These are phyloP conservation scores for Neocrepidodera transversa DNA, from an alignment of 2,888 invertebrate genomes.

Conservation along the genomic window DNA sequence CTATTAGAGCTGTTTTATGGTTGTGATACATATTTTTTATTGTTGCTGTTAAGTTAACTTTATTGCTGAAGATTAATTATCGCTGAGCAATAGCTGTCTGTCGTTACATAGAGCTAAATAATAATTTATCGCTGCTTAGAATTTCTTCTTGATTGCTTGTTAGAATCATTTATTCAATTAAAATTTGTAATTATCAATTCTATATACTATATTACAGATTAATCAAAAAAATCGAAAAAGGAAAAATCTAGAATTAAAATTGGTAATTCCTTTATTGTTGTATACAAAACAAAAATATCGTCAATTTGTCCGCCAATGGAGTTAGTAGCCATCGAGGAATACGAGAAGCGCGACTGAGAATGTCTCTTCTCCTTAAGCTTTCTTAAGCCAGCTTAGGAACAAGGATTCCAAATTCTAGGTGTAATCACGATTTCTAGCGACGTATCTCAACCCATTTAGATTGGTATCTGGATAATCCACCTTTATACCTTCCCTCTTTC, in stretches of 20 bases:
- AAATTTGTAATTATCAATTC: no score
- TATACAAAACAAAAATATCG: not conserved
- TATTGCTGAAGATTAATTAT: no score
- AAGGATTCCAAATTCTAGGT: conserved; percentile 54
- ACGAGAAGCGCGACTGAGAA: conserved; percentile 22
- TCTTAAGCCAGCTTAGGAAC: conserved; percentile 40
- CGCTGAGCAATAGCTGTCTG: no score
- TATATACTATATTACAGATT: no score
- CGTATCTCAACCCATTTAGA: conserved; percentile 52
- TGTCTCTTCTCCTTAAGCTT: conserved; percentile 41
- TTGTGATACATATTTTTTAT: no score
- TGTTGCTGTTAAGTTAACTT: no score
- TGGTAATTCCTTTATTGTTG: not conserved
- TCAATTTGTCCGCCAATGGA: conserved; percentile 16
- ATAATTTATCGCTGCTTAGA: no score
- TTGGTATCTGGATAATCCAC: conserved; percentile 51
- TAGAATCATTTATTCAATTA: no score
- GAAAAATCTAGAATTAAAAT: conserved; percentile 1
- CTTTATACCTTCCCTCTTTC: conserved; percentile 22
- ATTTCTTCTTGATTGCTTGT: no score
- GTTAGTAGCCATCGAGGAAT: not conserved
- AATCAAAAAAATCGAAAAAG: no score
- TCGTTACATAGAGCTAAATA: no score
- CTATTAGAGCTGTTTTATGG: no score
- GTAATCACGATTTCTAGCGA: conserved; percentile 52